Percentiles rank a stretch among this genome's conserved stretches.
Evolutionary conservation across 35 echinoderm and acorn worm genomes (phyloP).

Genomic region (Heliocidaris erythrogramma): DNA sequence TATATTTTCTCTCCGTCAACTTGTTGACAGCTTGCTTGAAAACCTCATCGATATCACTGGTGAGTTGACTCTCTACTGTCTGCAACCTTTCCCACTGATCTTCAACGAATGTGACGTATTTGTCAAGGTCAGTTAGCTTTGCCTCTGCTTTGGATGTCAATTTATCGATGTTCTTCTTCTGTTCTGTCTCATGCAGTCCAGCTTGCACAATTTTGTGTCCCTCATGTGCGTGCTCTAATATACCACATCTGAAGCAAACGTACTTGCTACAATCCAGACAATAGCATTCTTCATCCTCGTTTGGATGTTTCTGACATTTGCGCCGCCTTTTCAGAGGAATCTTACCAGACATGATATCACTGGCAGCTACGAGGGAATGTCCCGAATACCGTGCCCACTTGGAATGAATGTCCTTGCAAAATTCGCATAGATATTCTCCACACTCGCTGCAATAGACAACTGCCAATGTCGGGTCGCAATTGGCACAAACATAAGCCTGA

Average conservation of each 20-base stretch:
- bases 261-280: neutral
- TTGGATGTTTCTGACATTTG: neutral
- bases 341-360: neutral
- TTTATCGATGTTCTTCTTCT: neutral
- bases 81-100: neutral
- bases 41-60: neutral
- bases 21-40: neutral
- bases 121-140: neutral
- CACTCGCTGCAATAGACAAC: neutral
- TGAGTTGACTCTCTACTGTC: neutral
- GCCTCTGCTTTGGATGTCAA: neutral
- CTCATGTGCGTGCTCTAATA: neutral
- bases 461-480: neutral
- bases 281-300: neutral
- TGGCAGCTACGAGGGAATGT: neutral
- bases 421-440: neutral
- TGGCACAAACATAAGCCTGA: neutral
- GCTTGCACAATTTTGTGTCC: neutral
- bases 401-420: neutral
- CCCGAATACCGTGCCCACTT: neutral
- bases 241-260: slow-evolving; percentile 21
- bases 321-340: neutral
- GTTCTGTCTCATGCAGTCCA: neutral
- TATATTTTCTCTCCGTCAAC: neutral
- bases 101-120: neutral